A percentile compares a stretch with the other conserved stretches of the same genome.
phyloP scores from a whole-genome alignment of 92 coral and sea anemone genomes.

The Muricea muricata region DNA sequence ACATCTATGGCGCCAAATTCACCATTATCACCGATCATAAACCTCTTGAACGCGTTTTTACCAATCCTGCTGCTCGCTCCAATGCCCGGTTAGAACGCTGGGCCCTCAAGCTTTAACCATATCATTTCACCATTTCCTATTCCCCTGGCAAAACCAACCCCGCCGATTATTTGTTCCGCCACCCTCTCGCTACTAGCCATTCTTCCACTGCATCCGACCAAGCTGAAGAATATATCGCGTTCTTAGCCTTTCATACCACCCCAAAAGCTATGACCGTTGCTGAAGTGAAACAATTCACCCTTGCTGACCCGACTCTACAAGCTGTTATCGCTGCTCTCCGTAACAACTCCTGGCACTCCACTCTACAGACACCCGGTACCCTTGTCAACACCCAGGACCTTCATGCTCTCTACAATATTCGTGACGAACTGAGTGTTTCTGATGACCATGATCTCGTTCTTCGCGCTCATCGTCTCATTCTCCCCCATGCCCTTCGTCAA shows the following conservation, averaged over 20 bases:
- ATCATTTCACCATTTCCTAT: neutral
- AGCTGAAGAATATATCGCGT: neutral
- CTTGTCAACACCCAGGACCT: neutral
- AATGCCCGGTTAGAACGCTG: constrained; percentile 33
- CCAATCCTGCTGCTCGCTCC: constrained; percentile 34
- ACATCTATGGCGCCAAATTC: too few relatives aligned
- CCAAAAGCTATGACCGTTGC: neutral
- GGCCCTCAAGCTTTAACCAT: constrained; percentile 18
- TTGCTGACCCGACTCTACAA: constrained; percentile 7
- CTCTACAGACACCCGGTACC: neutral
- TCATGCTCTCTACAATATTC: constrained; percentile 21
- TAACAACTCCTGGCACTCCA: neutral
- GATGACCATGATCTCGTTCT: constrained; percentile 35
- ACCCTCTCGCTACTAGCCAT: neutral
- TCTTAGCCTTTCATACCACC: neutral
- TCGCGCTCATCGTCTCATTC: constrained; percentile 40
- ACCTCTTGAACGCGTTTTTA: neutral
- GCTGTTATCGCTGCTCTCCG: too few relatives aligned
- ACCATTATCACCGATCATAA: constrained; percentile 19
- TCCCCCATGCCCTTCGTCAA: constrained; percentile 41
- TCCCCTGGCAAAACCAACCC: neutral
- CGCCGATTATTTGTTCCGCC: neutral
- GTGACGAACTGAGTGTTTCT: constrained; percentile 50
- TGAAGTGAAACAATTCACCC: constrained; percentile 12
- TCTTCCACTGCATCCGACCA: neutral